Conservation (phyloP, 2,888 invertebrate species). For the Heliconius cydno region DNA sequence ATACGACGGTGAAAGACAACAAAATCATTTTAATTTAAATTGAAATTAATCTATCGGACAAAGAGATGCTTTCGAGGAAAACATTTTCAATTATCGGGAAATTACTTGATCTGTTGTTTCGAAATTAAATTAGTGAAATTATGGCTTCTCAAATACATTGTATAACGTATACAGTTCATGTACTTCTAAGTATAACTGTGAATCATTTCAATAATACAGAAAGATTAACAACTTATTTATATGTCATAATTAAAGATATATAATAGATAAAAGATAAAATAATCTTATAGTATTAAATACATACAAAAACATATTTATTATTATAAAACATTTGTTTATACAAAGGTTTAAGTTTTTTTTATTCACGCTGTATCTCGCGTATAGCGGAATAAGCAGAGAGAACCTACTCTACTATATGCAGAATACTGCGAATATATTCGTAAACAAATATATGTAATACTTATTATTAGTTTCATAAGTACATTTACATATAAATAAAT, state of each 20-base stretch:
- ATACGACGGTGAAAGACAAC: not conserved
- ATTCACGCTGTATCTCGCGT: too few relatives aligned
- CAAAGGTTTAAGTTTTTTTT: too few relatives aligned
- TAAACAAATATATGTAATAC: too few relatives aligned
- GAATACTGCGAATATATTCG: too few relatives aligned
- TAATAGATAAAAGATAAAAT: too few relatives aligned
- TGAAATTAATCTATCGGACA: slow-evolving; percentile 1
- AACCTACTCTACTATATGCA: too few relatives aligned
- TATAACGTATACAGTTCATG: not conserved
- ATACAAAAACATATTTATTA: too few relatives aligned
- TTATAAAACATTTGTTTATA: too few relatives aligned
- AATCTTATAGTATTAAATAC: too few relatives aligned
- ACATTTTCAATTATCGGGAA: slow-evolving; percentile 15
- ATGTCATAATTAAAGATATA: too few relatives aligned
- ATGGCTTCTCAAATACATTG: slow-evolving; percentile 1
- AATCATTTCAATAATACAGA: not conserved
- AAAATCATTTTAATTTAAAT: slow-evolving; percentile 1
- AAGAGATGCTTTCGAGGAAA: slow-evolving; percentile 2
- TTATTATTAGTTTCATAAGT: too few relatives aligned
- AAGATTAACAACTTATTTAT: not conserved
- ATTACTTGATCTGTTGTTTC: slow-evolving; percentile 12
- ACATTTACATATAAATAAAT: not conserved
- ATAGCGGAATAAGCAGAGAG: too few relatives aligned
- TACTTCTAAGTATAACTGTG: not conserved
- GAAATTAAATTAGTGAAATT: slow-evolving; percentile 2